These are phyloP conservation scores for Burhinus oedicnemus DNA, from an alignment of 2,113 vertebrate species.

Conservation along the genomic window DNA sequence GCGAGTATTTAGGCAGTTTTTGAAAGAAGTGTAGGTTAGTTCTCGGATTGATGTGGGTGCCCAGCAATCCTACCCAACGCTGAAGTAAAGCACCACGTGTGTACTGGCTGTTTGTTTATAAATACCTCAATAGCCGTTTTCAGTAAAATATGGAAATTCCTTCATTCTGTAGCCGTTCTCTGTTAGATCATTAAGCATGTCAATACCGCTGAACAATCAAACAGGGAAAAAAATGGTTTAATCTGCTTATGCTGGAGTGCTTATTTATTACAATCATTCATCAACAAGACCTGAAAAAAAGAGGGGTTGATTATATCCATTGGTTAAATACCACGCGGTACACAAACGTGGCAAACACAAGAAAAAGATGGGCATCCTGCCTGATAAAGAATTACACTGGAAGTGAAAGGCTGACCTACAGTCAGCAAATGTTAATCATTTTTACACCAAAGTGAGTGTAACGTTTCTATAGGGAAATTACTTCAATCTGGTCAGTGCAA, in stretches of 20 bases:
- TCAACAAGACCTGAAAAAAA: conserved; percentile 55
- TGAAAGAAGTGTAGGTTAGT: conserved; percentile 30
- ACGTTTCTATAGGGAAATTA: conserved; percentile 91
- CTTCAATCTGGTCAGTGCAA: conserved; percentile 90
- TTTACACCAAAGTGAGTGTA: conserved; percentile 88
- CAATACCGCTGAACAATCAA: conserved; percentile 76
- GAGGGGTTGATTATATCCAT: conserved; percentile 52
- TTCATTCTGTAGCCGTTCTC: conserved; percentile 60
- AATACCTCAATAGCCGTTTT: conserved; percentile 45
- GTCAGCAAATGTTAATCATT: conserved; percentile 90
- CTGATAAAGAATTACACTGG: conserved; percentile 78
- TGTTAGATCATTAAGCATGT: conserved; percentile 76
- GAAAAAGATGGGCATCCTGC: conserved; percentile 74
- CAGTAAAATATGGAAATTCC: conserved; percentile 71
- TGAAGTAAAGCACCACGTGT: conserved; percentile 6
- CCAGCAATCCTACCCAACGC: neutral
- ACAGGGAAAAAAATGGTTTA: conserved; percentile 47
- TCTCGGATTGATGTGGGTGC: conserved; percentile 9
- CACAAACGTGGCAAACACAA: conserved; percentile 53
- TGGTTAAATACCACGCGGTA: conserved; percentile 63
- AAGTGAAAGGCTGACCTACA: conserved; percentile 82
- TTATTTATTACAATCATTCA: conserved; percentile 72
- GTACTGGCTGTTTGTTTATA: conserved; percentile 42
- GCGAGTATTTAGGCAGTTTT: conserved; percentile 27
- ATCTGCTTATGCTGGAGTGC: conserved; percentile 67